Evolutionary conservation across 2,888 invertebrate genomes (phyloP), one percentile per base, ranked within the genome.

Genomic region (Myopa tessellatipennis): DNA sequence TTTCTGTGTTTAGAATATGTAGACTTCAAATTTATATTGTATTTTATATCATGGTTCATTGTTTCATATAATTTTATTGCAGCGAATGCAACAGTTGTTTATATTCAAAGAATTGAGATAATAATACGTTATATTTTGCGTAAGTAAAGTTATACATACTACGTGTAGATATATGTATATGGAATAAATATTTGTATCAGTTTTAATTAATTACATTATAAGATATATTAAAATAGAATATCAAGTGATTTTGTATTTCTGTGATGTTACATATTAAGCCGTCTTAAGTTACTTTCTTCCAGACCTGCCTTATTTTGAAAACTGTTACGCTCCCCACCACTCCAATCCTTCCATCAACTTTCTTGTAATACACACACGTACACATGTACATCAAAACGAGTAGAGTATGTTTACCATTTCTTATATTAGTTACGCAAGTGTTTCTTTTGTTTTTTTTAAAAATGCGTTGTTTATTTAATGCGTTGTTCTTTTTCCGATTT

Each of bases 1-100:
- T 79, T 77, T 79, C 79, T 80, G 77, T 79, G 78, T 79, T 76
- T 45, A 45, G 7, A 45, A 10, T 77, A 80, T 77, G 78, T 76
- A 72, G 72, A 77, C 58, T 74, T 77, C 60, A 78, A 77, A 74
- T 78, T 65, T 61, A 77, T 73, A 60, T 36, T 26, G 55, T 72
- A 58, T 61, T 73, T 65, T 50, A 77, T 73, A 60, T 38, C 45
- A 61, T 73, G n/a, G 38, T 73, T n/a, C 55, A 55, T 55, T 55
- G n/a, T 55, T 45, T 55, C 1, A 16, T 16, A 55, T 55, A 55
- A 55, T n/a, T 26, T 50, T 14, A 76, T 69, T 76, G 74, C 65
- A 74, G 18, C 16, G 5, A 52, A 74, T 74, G 50, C 74, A 65
- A 74, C 45, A 50, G 34, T 52, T 50, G 65, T 26, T 63, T 36